phyloP scores from a whole-genome alignment of 2,797 vertebrate genomes.

The Sternarchorhynchus goeldii region DNA sequence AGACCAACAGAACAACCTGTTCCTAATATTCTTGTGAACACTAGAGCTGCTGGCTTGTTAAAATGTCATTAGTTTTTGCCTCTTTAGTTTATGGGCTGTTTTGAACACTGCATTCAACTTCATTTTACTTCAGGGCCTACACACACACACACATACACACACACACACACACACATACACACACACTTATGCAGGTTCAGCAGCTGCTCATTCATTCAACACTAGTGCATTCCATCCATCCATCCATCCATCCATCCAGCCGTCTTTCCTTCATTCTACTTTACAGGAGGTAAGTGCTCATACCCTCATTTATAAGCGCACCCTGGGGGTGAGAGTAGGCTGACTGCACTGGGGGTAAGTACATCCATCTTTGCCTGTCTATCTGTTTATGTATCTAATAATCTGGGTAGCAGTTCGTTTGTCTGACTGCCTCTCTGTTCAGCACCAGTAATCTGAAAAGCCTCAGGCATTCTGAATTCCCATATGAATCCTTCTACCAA shows the following conservation, averaged over 20 bases:
- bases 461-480: not conserved
- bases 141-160: not conserved
- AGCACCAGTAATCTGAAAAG: no score
- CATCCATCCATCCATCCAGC: not conserved
- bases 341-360: not conserved
- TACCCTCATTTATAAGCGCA: not conserved
- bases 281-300: not conserved
- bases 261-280: not conserved
- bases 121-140: not conserved
- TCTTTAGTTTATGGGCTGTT: not conserved
- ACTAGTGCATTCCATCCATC: not conserved
- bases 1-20: not conserved
- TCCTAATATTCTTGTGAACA: not conserved
- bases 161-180: conserved; percentile 3
- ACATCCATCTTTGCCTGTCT: not conserved
- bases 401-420: no score
- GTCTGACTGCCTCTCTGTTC: no score
- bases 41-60: conserved; percentile 1
- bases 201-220: not conserved
- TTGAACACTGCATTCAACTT: not conserved
- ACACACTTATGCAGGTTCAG: not conserved
- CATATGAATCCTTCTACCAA: not conserved
- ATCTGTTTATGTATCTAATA: not conserved
- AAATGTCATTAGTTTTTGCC: conserved; percentile 22
- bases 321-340: not conserved